A percentile compares a stretch with the other conserved stretches of the same genome.
phyloP scores from a whole-genome alignment of 2,797 vertebrate species.

The Lacerta viridis region DNA sequence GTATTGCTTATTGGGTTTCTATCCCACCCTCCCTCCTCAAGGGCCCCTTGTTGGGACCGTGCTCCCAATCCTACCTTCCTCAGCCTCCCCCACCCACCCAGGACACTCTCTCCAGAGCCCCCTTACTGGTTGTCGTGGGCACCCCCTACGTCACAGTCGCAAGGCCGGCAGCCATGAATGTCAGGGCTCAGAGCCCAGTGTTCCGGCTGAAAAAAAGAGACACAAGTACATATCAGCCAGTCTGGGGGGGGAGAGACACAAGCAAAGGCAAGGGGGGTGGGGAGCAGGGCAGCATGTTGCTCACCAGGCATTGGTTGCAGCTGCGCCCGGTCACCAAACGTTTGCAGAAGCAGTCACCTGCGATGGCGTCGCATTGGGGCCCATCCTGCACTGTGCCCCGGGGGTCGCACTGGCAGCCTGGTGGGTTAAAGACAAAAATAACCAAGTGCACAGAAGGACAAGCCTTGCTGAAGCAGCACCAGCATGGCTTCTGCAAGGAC shows the following conservation, averaged over 20 bases:
- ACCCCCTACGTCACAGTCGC: slow-evolving; percentile 91
- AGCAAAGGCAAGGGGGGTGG: neutral
- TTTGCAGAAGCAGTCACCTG: slow-evolving; percentile 91
- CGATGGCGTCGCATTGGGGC: slow-evolving; percentile 87
- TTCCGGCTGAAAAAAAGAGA: slow-evolving; percentile 79
- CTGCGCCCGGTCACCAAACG: slow-evolving; percentile 87
- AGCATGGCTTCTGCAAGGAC: no score
- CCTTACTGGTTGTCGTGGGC: slow-evolving; percentile 88
- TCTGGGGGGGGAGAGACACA: no score
- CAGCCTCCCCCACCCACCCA: neutral
- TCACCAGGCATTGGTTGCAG: slow-evolving; percentile 90
- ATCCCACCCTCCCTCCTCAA: no score
- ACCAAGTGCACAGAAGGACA: no score
- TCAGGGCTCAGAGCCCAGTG: slow-evolving; percentile 92
- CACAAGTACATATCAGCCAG: neutral
- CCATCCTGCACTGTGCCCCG: slow-evolving; percentile 83
- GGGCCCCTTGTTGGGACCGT: neutral
- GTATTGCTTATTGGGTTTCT: neutral
- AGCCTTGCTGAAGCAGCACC: no score
- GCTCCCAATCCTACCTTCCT: neutral
- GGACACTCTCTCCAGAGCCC: neutral
- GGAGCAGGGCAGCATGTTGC: slow-evolving; percentile 40
- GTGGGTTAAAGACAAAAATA: neutral
- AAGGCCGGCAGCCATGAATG: slow-evolving; percentile 85
- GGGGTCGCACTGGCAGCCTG: slow-evolving; percentile 89